Conservation (phyloP, 2,797 vertebrate genomes). For the Phoxinus dragarum region DNA sequence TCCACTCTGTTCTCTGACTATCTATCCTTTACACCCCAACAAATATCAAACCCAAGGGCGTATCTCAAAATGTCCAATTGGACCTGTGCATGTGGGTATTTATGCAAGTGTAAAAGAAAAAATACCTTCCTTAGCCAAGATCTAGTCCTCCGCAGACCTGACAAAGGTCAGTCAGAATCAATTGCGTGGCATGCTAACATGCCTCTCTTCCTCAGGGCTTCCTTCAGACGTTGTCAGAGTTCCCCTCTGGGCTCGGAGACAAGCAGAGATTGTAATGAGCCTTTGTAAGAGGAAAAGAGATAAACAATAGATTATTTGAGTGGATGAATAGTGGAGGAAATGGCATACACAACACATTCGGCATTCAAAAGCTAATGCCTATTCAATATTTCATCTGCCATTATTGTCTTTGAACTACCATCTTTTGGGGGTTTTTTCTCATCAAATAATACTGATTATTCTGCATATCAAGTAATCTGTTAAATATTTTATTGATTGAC, state of each 20-base stretch:
- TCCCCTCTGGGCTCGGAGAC: neutral
- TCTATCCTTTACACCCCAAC: neutral
- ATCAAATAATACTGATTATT: neutral
- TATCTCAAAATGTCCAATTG: neutral
- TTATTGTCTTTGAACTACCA: neutral
- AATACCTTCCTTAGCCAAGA: neutral
- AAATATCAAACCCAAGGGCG: neutral
- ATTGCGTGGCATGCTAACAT: constrained; percentile 7
- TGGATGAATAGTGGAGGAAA: neutral
- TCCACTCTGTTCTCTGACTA: neutral
- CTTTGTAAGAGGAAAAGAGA: constrained; percentile 15
- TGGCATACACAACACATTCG: neutral
- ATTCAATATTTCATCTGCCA: neutral
- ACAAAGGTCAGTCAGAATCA: constrained; percentile 31
- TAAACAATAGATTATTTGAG: constrained; percentile 9
- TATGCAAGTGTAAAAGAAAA: neutral
- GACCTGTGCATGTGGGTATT: neutral
- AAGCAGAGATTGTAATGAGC: constrained; percentile 15
- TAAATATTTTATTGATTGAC: neutral
- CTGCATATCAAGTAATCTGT: neutral
- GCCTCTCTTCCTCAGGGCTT: constrained; percentile 16
- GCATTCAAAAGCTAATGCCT: neutral
- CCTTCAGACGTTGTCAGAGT: constrained; percentile 9
- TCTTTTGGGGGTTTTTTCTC: neutral
- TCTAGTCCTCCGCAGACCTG: neutral